A percentile compares a stretch with the other conserved stretches of the same genome.
Conservation (phyloP, 2,888 invertebrate species). For the Epinotia demarniana region DNA sequence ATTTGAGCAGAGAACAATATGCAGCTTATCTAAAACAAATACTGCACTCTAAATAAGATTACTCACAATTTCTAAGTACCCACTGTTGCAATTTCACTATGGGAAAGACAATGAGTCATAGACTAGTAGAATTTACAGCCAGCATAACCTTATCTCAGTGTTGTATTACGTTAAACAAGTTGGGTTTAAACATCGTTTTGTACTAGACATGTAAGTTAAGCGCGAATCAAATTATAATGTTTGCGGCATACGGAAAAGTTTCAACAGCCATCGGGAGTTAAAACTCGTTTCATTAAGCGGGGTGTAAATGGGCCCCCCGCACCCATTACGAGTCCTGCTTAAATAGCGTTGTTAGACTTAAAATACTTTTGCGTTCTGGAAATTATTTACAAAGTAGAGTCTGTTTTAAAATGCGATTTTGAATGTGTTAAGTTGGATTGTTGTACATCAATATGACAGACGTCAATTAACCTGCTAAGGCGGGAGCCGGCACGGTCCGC, state of each 20-base stretch:
- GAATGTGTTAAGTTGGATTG: conserved; percentile 18
- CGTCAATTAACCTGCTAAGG: conserved; percentile 78
- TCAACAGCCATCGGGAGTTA: conserved; percentile 30
- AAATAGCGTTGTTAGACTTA: conserved; percentile 19
- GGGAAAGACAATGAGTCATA: conserved; percentile 71
- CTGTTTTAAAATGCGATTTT: not conserved
- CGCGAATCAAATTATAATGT: conserved; percentile 30
- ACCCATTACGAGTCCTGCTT: conserved; percentile 18
- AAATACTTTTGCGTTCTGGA: conserved; percentile 11
- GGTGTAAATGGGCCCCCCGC: conserved; percentile 15
- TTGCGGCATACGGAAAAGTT: conserved; percentile 17
- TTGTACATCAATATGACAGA: conserved; percentile 50
- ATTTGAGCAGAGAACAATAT: conserved; percentile 4
- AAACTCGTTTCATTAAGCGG: conserved; percentile 35
- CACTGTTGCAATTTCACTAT: conserved; percentile 53
- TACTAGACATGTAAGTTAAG: conserved; percentile 18
- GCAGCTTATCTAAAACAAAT: conserved; percentile 18
- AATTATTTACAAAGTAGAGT: not conserved
- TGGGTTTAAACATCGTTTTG: conserved; percentile 45
- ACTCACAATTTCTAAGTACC: conserved; percentile 68
- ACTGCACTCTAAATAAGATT: conserved; percentile 57
- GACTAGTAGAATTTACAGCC: conserved; percentile 52
- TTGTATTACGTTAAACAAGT: conserved; percentile 46
- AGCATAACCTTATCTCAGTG: conserved; percentile 32
- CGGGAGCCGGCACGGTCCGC: conserved; percentile 65